Percentiles rank a stretch among this genome's conserved stretches.
phyloP scores from a whole-genome alignment of 2,888 invertebrate species.

The Monoplex corrugatus region DNA sequence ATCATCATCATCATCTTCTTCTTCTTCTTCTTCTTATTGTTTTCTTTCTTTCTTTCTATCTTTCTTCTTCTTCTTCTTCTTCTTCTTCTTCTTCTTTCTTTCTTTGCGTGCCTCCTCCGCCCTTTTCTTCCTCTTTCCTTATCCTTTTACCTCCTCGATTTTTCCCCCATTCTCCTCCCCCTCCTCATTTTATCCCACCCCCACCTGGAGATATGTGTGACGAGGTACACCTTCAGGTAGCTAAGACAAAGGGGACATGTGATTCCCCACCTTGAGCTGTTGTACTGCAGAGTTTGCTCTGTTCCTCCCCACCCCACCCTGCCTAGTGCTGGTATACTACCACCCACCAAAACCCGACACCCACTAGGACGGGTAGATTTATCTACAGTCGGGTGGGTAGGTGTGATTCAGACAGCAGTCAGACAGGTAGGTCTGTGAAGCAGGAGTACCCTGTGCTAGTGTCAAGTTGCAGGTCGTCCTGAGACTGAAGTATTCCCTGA shows the following conservation, averaged over 20 bases:
- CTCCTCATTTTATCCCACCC: background rate
- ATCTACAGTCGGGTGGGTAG: no score
- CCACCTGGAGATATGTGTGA: no score
- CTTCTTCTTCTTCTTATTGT: no score
- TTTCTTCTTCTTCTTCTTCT: no score
- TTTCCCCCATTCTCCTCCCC: no score
- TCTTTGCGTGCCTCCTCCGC: no score
- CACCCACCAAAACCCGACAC: conserved; percentile 6
- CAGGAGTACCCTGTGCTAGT: no score
- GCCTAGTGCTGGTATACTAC: no score
- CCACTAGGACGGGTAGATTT: background rate
- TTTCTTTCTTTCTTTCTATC: no score
- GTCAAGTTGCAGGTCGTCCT: background rate
- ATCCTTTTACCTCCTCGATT: background rate
- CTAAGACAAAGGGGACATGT: background rate
- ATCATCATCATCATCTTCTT: background rate
- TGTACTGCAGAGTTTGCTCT: background rate
- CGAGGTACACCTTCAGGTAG: background rate
- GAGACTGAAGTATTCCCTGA: background rate
- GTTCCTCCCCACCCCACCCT: background rate
- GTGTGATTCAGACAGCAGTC: background rate
- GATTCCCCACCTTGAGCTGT: background rate
- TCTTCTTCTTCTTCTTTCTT: no score
- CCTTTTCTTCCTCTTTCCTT: no score
- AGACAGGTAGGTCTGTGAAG: background rate